Base-by-base conservation (phyloP, 2,888 invertebrate species). In the Globia sparganii region DNA sequence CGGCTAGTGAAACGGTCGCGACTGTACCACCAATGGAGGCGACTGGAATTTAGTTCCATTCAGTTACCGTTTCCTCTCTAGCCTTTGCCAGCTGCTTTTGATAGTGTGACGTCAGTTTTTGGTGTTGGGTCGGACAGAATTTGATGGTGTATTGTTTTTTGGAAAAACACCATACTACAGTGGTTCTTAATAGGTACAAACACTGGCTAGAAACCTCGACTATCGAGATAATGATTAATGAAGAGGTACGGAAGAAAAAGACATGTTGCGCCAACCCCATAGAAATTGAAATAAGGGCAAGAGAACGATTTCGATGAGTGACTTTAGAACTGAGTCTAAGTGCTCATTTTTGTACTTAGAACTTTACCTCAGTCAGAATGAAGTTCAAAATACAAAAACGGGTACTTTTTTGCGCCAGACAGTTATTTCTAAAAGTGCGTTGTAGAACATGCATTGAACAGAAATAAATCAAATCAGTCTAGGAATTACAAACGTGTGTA, bases 1-100 rank as follows among this genome's bases (percentile, higher is more conserved):
- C 94, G 90, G 93, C 90, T 78, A 85, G 87, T 81, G 88, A 87
- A 91, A 91, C 89, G 89, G 91, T 90, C 90, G 88, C 89, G 91
- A 88, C 88, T 87, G 89, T 87, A 90, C 90, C 88, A 88, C 88
- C 87, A 91, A 91, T 90, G 90, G 91, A 91, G 92, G 91, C 92
- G 94, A 90, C 92, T 90, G 95, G 95, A 96, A 96, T 96, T 96
- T 94, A 95, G 95, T 95, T 95, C 95, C 93, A 96, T 96, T 96
- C 95, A 96, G 94, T 96, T 95, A 94, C 92, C 93, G 94, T 94
- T 95, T 95, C 95, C 94, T 94, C 94, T 93, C 88, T 94, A 94
- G 95, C 95, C 95, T 96, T 96, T 96, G 95, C 93, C 95, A 94
- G 95, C 94, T 95, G 94, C 91, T 93, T 91, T 91, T 86, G 74